A percentile compares a stretch with the other conserved stretches of the same genome.
Conservation (phyloP, 2,113 vertebrate species). For the Alouatta palliata region DNA sequence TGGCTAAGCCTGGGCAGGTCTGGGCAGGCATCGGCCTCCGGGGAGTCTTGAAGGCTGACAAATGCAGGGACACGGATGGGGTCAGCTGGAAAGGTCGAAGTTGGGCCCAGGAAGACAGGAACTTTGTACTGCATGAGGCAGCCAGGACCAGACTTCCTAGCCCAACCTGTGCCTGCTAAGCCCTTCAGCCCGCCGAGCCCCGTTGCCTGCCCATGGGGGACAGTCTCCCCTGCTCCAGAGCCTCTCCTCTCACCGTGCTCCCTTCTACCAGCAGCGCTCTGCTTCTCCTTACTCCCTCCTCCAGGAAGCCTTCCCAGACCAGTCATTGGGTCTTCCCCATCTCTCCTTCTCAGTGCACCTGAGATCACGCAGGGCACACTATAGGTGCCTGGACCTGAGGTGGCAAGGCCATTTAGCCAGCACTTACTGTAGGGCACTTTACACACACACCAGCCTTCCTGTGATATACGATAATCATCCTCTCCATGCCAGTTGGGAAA, state of each 20-base stretch:
- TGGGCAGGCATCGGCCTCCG: neutral
- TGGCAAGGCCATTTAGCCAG: neutral
- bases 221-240: neutral
- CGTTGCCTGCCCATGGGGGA: neutral
- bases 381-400: neutral
- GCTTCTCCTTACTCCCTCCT: neutral
- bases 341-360: neutral
- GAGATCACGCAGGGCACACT: neutral
- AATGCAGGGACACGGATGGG: neutral
- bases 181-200: neutral
- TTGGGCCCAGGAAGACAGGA: neutral
- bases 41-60: neutral
- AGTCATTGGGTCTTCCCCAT: neutral
- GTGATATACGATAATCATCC: neutral
- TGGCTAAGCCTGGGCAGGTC: slow-evolving; percentile 14
- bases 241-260: neutral
- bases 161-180: neutral
- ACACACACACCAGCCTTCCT: neutral
- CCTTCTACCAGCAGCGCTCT: rapidly evolving
- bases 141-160: neutral
- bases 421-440: neutral
- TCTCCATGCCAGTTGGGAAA: neutral
- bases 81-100: neutral
- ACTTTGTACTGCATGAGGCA: neutral
- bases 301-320: slow-evolving; percentile 7